Evolutionary conservation across 2,797 vertebrate species (phyloP), one percentile per base, ranked within the genome.

Genomic region (Delichon dasypus): DNA sequence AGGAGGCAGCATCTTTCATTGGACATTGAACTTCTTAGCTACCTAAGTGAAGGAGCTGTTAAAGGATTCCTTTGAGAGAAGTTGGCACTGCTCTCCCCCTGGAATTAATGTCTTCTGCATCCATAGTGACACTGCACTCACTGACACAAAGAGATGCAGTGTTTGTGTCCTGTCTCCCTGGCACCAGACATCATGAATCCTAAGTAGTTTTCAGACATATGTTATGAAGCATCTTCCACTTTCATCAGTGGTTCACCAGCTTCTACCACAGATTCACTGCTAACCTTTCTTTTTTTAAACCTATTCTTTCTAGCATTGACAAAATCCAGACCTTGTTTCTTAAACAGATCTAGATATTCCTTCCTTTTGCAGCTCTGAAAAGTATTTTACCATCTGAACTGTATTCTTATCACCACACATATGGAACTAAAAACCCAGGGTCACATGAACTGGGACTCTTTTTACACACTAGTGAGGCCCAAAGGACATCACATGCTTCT

Each of bases 31-130:
- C 81, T 95, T 92, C 68, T 48, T 68, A 93, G 85, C 68, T 93
- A 95, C 90, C 90, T 91, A 92, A 72, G 87, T 83, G 76, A 71
- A 92, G 62, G 70, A 90, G 68, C 72, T 78, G 58, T 74, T 96
- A 95, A 92, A 91, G 92, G 94, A 88, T 93, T 92, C 85, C 85
- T 94, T 94, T 95, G 92, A 97, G 87, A 85, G 89, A 94, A 94
- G 76, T 8, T 97, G 96, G 93, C 95, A 91, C 36, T 64, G 60
- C 34, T 85, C 29, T 91, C 73, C 60, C 89, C 30, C 44, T 94
- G 87, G 92, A 93, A 93, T 95, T 91, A 77, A 66, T n/a, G 73
- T 93, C 94, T 94, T 58, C 66, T 85, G 87, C 91, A 81, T 95
- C 76, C 87, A 81, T 65, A 95, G 94, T 92, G 95, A 94, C 89